Percentiles rank a stretch among this genome's conserved stretches.
Evolutionary conservation across 2,888 invertebrate genomes (phyloP).

Genomic region (Ormyrus labotus): DNA sequence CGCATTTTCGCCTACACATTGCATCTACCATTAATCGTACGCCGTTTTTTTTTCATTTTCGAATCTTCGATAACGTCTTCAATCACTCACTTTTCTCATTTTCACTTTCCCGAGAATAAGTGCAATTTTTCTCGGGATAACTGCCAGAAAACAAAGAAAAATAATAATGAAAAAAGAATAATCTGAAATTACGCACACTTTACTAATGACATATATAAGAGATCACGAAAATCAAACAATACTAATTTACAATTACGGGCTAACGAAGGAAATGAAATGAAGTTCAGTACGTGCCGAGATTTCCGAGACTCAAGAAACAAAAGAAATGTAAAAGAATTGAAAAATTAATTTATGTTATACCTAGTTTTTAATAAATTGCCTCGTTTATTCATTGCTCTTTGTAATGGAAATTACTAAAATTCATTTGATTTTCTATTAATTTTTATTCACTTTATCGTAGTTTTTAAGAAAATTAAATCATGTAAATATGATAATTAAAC

Average conservation of each 20-base stretch:
- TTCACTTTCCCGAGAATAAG: constrained; percentile 17
- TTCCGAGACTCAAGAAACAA: constrained; percentile 2
- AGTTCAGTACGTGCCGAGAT: constrained; percentile 2
- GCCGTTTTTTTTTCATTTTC: constrained; percentile 24
- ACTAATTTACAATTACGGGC: constrained; percentile 41
- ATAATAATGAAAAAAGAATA: constrained; percentile 7
- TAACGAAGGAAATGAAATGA: constrained; percentile 14
- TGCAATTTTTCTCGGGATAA: constrained; percentile 27
- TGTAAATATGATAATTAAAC: too few relatives aligned
- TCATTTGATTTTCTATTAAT: too few relatives aligned
- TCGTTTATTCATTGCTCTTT: constrained; percentile 42
- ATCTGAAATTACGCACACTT: constrained; percentile 49
- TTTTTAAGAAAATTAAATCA: too few relatives aligned
- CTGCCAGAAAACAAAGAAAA: constrained; percentile 27
- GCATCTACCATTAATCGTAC: constrained; percentile 33
- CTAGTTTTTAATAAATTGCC: constrained; percentile 50
- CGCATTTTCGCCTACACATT: constrained; percentile 29
- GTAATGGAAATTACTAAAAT: constrained; percentile 40
- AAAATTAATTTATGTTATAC: constrained; percentile 40
- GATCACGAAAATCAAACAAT: constrained; percentile 45
- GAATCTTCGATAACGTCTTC: constrained; percentile 2
- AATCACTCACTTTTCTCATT: constrained; percentile 8
- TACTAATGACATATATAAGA: constrained; percentile 13
- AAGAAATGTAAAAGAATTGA: constrained; percentile 17
- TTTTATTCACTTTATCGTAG: too few relatives aligned